Base-by-base conservation (phyloP, 2,113 vertebrate species). In the Polyodon spathula region DNA sequence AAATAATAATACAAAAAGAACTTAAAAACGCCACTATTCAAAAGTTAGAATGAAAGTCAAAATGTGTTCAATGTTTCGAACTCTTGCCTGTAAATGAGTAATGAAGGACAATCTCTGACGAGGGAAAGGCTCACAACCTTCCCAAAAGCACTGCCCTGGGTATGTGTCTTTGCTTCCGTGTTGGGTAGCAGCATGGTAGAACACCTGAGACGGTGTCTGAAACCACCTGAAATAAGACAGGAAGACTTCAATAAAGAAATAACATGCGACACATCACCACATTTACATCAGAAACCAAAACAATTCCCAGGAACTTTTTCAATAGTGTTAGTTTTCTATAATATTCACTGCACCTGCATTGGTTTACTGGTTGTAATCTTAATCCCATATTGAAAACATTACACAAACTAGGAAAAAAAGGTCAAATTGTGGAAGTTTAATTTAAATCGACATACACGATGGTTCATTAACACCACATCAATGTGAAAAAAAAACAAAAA, bases 91-190 rank as follows among this genome's bases (percentile, higher is more conserved):
- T 80, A 99, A 81, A 74, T 99, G 96, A 14, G 96, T 99, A 68
- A 99, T 95, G 77, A 97, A 98, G 64, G 96, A 99, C 75, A 99
- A 91, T 84, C 96, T 92, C 81, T 99, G 94, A 27, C 96, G 81
- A 62, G 96, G 90, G 69, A 97, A 97, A 66, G 93, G 93, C 78
- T 98, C 95, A 73, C 96, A 99, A 37, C 94, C 95, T 66, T 97
- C 95, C 96, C 96, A 99, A 27, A 84, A 87, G 84, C 96, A 99
- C 51, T 93, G 92, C 44, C 96, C 96, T 39, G 89, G 91, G 44
- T 98, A 99, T 4, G 79, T 80, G 15, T 95, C 95, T 76, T 95
- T 97, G 12, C 90, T 90, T 57, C 96, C 96, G 8, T 99, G 96
- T 70, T 91, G 88, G 10, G 93, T 98, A 52, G 95, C 96, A 40